A percentile compares a stretch with the other conserved stretches of the same genome.
phyloP scores from a whole-genome alignment of 2,113 vertebrate species.

The Vicugna pacos region DNA sequence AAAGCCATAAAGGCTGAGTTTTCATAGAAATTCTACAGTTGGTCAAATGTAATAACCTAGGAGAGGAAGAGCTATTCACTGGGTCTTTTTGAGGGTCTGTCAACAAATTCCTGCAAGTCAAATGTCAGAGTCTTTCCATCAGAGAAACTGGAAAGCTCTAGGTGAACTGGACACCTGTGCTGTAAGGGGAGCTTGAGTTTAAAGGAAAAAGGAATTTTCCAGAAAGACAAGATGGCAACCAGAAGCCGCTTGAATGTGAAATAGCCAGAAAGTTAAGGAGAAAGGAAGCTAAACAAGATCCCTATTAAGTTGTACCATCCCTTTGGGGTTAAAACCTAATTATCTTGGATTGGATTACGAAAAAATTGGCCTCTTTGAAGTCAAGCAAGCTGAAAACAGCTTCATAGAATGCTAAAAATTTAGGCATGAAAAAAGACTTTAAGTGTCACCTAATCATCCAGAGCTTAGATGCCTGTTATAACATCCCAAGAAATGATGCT shows the following conservation, averaged over 20 bases:
- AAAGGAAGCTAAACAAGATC: background rate
- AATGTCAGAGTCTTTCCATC: background rate
- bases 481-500: background rate
- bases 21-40: background rate
- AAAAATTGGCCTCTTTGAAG: slow-evolving; percentile 73
- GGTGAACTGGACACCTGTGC: background rate
- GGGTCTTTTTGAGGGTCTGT: background rate
- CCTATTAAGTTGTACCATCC: background rate
- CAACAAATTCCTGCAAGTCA: slow-evolving; percentile 17
- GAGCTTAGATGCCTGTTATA: slow-evolving; percentile 14
- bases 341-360: slow-evolving; percentile 63
- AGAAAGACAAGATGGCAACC: background rate
- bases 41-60: background rate
- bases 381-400: slow-evolving; percentile 68
- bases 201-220: slow-evolving; percentile 34
- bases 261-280: background rate
- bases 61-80: background rate
- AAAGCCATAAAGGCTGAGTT: background rate
- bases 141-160: background rate
- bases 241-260: slow-evolving; percentile 40
- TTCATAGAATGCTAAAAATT: slow-evolving; percentile 73
- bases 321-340: slow-evolving; percentile 72
- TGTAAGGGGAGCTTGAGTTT: background rate
- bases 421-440: slow-evolving; percentile 6
- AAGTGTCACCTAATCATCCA: slow-evolving; percentile 56